Conservation (phyloP, 2,797 vertebrate genomes). For the Catharus ustulatus region DNA sequence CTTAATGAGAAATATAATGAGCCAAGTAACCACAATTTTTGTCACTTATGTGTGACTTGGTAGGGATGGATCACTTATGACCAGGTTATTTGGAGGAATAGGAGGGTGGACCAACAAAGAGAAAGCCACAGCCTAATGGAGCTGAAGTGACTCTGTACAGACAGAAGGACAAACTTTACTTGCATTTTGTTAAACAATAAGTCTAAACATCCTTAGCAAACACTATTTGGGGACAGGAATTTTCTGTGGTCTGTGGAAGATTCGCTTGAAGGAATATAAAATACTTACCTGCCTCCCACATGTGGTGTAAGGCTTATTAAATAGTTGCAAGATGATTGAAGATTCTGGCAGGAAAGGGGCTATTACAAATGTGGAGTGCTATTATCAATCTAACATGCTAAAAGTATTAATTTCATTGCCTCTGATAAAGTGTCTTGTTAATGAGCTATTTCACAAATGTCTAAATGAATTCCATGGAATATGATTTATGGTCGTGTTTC, state of each 20-base stretch:
- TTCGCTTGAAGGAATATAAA: not conserved
- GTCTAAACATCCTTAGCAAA: not conserved
- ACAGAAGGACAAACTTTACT: not conserved
- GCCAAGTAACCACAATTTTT: not conserved
- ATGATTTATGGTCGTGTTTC: constrained; percentile 19
- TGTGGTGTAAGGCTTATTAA: not conserved
- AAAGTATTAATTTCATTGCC: constrained; percentile 33
- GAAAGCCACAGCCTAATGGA: not conserved
- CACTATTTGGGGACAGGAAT: not conserved
- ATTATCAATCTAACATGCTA: constrained; percentile 18
- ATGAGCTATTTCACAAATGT: constrained; percentile 36
- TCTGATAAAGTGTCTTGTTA: constrained; percentile 3
- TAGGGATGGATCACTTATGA: not conserved
- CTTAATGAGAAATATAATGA: not conserved
- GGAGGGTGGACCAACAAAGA: not conserved
- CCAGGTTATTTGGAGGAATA: not conserved
- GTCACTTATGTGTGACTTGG: not conserved
- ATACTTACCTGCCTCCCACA: not conserved
- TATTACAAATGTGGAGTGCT: not conserved
- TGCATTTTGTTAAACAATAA: not conserved
- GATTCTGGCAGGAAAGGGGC: not conserved
- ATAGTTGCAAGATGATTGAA: not conserved
- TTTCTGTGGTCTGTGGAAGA: not conserved
- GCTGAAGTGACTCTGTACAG: not conserved
- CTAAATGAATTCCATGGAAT: not conserved